Base-by-base conservation (phyloP, 53 echinoderm and acorn worm genomes). In the Paracentrotus lividus region DNA sequence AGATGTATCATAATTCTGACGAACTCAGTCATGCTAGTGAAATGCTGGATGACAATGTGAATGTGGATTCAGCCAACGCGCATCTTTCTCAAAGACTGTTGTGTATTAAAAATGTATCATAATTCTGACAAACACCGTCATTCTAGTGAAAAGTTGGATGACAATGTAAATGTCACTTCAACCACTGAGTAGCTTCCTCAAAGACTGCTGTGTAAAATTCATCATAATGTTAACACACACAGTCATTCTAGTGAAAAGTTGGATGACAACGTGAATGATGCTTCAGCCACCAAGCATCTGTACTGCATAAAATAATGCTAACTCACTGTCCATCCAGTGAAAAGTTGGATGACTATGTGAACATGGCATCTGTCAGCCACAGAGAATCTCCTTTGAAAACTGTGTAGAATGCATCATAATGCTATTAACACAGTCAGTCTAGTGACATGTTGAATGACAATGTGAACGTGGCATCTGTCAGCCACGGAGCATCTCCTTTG, bases 381-480 rank as follows among this genome's bases (percentile, higher is more conserved):
- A 2, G 64, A 7, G 27, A 0, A 4, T 64, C 64, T 64, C n/a
- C n/a, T n/a, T n/a, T n/a, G 64, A 64, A 64, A n/a, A 64, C 64
- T 4, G 64, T 13, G 56, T 64, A 64, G 24, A 64, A 64, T 64
- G 64, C 52, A 52, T 52, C 52, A 52, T 15, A 12, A n/a, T n/a
- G n/a, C n/a, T n/a, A n/a, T n/a, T n/a, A n/a, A n/a, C n/a, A n/a
- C n/a, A n/a, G n/a, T n/a, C n/a, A n/a, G n/a, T n/a, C n/a, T n/a
- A n/a, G 52, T 52, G 52, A 0, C 4, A n/a, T n/a, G n/a, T 15
- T 52, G 52, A 15, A 64, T 64, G 64, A n/a, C 64, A 64, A 64
- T 64, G 64, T 64, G 64, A 64, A 64, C 64, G 24, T 64, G 27
- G 64, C 64, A 64, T 64, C 64, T 64, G 64, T 64, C 64, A 64